Conservation (phyloP, 2,113 vertebrate genomes). For the mouse (Mus musculus) region GRCm39 chr6:102418001-102418500, state of each 20-base stretch:
- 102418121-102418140: not conserved
- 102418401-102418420: not conserved
- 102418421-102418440: not conserved
- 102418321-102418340: not conserved
- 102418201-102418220: not conserved
- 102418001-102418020: too few species aligned
- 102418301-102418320: conserved; percentile 23
- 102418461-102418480: conserved; percentile 1
- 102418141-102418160: not conserved
- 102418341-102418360: not conserved
- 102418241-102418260: conserved; percentile 52
- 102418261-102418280: conserved; percentile 26
- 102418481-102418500: not conserved
- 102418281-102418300: not conserved
- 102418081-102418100: not conserved
- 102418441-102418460: conserved; percentile 10
- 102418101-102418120: not conserved
- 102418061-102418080: not conserved
- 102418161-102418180: not conserved
- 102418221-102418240: not conserved
- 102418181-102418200: not conserved
- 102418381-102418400: not conserved
- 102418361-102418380: not conserved
- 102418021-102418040: not conserved
- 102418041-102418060: not conserved